Conservation (phyloP, 2,888 invertebrate genomes). For the Smittia aterrima region DNA sequence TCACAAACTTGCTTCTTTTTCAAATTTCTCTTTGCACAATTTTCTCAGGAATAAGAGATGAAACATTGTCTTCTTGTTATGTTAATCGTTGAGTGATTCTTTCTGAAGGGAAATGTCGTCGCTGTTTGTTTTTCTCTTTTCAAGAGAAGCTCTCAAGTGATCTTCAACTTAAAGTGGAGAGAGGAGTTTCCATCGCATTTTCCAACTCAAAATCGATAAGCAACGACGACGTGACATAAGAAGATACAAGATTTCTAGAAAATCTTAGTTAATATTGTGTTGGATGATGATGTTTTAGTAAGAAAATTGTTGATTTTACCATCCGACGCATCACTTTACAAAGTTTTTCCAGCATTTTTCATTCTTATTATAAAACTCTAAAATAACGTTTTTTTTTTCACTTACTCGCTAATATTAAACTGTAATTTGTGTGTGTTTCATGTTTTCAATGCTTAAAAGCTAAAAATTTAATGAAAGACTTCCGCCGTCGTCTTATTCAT, state of each 20-base stretch:
- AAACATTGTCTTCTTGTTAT: background rate
- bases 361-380: conserved; percentile 9
- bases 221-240: background rate
- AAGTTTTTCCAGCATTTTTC: background rate
- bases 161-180: background rate
- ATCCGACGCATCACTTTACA: background rate
- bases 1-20: conserved; percentile 29
- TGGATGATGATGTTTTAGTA: background rate
- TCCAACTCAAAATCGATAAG: no score
- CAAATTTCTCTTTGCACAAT: conserved; percentile 8
- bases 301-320: background rate
- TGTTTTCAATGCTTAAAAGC: conserved; percentile 15
- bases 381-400: background rate
- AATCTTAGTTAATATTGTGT: no score
- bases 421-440: conserved; percentile 38
- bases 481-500: background rate
- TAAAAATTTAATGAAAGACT: conserved; percentile 29
- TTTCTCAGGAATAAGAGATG: background rate
- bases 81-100: background rate
- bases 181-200: background rate
- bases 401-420: conserved; percentile 21
- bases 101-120: no score
- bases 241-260: background rate
- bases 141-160: no score
- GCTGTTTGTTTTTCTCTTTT: background rate